Percentiles rank a stretch among this genome's conserved stretches.
Conservation (phyloP, 2,888 invertebrate species). For the Pachymerium ferrugineum region DNA sequence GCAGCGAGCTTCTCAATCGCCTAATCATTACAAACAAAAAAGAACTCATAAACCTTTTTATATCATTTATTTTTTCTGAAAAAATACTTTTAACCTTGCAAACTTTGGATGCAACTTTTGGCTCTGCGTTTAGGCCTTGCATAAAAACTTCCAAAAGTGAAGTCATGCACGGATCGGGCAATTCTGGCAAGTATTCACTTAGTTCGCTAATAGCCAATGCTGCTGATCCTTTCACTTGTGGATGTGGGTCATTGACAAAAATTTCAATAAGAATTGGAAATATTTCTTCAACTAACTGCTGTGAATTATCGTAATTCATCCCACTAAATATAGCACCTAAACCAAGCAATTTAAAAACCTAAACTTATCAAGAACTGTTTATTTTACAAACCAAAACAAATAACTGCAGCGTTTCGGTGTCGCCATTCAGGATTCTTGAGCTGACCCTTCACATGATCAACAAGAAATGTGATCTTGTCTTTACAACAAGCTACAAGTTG, state of each 20-base stretch:
- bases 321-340: not conserved
- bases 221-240: not conserved
- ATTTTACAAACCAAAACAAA: no score
- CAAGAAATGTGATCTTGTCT: not conserved
- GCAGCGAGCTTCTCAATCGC: not conserved
- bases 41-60: not conserved
- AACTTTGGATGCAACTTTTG: not conserved
- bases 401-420: not conserved
- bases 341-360: no score
- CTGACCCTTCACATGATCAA: not conserved
- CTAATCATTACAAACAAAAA: not conserved
- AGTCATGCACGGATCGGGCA: not conserved
- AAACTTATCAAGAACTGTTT: no score
- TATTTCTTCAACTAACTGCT: not conserved
- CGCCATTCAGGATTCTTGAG: not conserved
- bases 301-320: not conserved
- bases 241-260: not conserved
- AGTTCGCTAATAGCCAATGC: not conserved
- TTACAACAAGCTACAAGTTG: not conserved
- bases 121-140: not conserved
- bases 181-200: not conserved
- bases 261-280: not conserved
- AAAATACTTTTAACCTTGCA: not conserved
- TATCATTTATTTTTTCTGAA: not conserved
- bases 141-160: not conserved